Percentiles rank a stretch among this genome's conserved stretches.
phyloP scores from a whole-genome alignment of 2,797 vertebrate genomes.

The Enteromius trimaculatus region DNA sequence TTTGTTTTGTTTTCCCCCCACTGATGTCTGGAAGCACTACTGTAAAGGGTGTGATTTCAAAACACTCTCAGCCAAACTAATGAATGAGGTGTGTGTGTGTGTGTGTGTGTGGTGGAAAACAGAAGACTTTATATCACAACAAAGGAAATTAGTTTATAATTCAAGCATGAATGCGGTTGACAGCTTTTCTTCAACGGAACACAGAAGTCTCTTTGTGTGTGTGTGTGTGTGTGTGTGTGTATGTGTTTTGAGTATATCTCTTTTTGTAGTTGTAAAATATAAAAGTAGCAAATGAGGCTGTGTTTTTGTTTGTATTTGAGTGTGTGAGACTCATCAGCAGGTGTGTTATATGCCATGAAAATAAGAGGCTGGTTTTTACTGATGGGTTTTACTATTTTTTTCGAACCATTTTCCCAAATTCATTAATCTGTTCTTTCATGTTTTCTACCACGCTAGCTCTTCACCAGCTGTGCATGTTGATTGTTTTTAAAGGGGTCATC shows the following conservation, averaged over 20 bases:
- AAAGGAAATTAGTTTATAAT: constrained; percentile 10
- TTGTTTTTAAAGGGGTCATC: background rate
- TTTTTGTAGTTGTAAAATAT: background rate
- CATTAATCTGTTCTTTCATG: background rate
- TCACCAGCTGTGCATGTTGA: background rate
- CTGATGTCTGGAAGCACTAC: background rate
- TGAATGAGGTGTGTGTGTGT: constrained; percentile 1
- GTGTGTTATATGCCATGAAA: too few relatives aligned
- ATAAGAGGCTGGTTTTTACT: too few relatives aligned
- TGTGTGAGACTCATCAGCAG: background rate
- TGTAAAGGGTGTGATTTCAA: constrained; percentile 22
- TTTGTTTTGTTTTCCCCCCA: background rate
- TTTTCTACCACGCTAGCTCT: background rate
- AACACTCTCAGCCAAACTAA: background rate
- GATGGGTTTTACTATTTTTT: too few relatives aligned
- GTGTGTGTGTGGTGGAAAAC: constrained; percentile 25
- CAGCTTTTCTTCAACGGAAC: background rate
- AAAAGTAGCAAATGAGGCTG: background rate
- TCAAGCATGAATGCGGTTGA: background rate
- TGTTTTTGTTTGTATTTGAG: background rate
- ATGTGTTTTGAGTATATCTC: background rate
- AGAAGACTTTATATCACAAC: background rate
- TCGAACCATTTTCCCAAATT: too few relatives aligned
- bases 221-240: background rate
- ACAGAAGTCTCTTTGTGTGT: background rate